Conservation (phyloP, 2,888 invertebrate species). For the Sepiola atlantica region DNA sequence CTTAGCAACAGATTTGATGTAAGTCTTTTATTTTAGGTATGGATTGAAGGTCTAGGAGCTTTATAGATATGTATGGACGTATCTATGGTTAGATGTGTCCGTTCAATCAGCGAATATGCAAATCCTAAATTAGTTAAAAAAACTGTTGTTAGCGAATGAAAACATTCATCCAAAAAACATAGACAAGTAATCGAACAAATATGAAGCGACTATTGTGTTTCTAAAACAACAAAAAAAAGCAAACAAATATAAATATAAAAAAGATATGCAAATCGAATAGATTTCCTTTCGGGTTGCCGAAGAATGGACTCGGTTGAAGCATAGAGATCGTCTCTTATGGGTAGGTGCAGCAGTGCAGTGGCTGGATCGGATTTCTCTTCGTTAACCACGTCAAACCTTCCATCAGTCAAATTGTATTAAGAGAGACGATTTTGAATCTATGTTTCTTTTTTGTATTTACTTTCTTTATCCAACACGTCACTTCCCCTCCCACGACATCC, state of each 20-base stretch:
- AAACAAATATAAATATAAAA: not conserved
- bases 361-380: not conserved
- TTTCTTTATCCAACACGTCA: not conserved
- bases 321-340: not conserved
- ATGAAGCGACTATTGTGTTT: not conserved
- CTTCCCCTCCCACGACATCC: not conserved
- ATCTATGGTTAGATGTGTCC: too few relatives aligned
- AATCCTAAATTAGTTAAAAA: not conserved
- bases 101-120: not conserved
- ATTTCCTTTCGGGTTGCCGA: not conserved
- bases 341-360: not conserved
- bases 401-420: conserved; percentile 3
- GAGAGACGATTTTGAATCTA: not conserved
- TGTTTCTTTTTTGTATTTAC: not conserved
- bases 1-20: too few relatives aligned
- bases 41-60: too few relatives aligned
- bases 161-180: not conserved
- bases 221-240: not conserved
- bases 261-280: conserved; percentile 19
- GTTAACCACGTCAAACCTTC: not conserved
- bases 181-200: not conserved
- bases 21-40: too few relatives aligned
- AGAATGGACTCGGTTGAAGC: not conserved
- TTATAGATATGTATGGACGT: too few relatives aligned
- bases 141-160: not conserved